Conservation (phyloP, 2,888 invertebrate genomes). For the Drosophila setosimentum region DNA sequence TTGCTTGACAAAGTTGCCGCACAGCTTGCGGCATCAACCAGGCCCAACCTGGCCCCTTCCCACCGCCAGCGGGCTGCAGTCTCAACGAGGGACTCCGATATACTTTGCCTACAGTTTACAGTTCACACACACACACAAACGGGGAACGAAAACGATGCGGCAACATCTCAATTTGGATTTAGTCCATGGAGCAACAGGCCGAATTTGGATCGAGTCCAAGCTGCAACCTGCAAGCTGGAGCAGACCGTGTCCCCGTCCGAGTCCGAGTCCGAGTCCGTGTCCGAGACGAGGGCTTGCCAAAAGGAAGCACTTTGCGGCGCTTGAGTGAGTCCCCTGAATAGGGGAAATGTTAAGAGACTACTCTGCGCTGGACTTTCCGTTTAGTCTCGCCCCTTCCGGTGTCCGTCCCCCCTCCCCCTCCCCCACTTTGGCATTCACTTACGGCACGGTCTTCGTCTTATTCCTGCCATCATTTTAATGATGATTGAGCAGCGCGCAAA, state of each 20-base stretch:
- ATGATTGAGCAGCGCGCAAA: slow-evolving; percentile 73
- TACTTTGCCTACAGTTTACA: slow-evolving; percentile 1
- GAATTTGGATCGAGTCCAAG: slow-evolving; percentile 2
- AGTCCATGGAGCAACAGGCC: slow-evolving; percentile 50
- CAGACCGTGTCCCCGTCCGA: slow-evolving; percentile 3
- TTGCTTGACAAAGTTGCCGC: slow-evolving; percentile 75
- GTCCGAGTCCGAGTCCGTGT: neutral
- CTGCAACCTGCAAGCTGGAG: neutral
- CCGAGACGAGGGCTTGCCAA: slow-evolving; percentile 32
- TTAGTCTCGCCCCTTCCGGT: slow-evolving; percentile 19
- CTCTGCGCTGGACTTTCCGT: slow-evolving; percentile 45
- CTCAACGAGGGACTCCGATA: neutral
- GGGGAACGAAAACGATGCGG: slow-evolving; percentile 56
- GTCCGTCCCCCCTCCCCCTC: no score
- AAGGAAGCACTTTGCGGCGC: slow-evolving; percentile 76
- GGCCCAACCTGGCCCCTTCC: neutral
- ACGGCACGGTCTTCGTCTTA: neutral
- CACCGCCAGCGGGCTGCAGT: neutral
- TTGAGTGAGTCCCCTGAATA: slow-evolving; percentile 64
- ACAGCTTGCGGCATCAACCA: slow-evolving; percentile 56
- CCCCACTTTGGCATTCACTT: neutral
- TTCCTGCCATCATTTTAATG: slow-evolving; percentile 59
- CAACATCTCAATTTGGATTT: slow-evolving; percentile 71
- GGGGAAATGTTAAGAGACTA: slow-evolving; percentile 58
- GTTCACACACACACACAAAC: slow-evolving; percentile 17